Conservation (phyloP, 1,140 invertebrate genomes). For the Nephotettix cincticeps region DNA sequence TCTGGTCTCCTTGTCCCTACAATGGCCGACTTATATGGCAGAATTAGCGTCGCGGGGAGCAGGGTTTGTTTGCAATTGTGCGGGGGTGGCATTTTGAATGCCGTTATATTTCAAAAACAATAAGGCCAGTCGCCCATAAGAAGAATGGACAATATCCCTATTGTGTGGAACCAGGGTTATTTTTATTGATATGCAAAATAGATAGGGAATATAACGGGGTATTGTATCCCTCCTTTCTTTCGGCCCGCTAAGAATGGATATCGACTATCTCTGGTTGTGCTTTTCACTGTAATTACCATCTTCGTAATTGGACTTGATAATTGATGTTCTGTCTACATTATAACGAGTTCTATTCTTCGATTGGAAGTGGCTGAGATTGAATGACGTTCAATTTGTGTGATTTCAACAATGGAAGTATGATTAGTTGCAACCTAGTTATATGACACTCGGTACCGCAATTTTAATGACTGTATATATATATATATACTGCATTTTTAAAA, state of each 20-base stretch:
- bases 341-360: too few relatives aligned
- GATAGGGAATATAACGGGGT: constrained; percentile 29
- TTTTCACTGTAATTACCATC: constrained; percentile 9
- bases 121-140: constrained; percentile 33
- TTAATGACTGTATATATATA: too few relatives aligned
- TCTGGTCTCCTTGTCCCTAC: neutral
- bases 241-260: constrained; percentile 3
- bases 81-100: constrained; percentile 25
- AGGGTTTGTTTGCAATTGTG: constrained; percentile 17
- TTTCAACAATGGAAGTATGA: too few relatives aligned
- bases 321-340: neutral
- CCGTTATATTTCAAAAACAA: constrained; percentile 34
- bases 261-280: neutral
- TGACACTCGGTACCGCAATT: too few relatives aligned
- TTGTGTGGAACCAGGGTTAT: constrained; percentile 30
- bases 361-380: too few relatives aligned
- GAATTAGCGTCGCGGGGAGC: constrained; percentile 15
- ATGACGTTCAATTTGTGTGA: too few relatives aligned
- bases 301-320: constrained; percentile 15
- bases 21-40: constrained; percentile 8
- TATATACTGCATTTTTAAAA: too few relatives aligned
- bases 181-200: constrained; percentile 35
- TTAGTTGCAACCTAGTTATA: too few relatives aligned
- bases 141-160: constrained; percentile 32
- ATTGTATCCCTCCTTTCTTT: constrained; percentile 18